Conservation (phyloP, 2,113 vertebrate genomes). For the Tapirus terrestris region DNA sequence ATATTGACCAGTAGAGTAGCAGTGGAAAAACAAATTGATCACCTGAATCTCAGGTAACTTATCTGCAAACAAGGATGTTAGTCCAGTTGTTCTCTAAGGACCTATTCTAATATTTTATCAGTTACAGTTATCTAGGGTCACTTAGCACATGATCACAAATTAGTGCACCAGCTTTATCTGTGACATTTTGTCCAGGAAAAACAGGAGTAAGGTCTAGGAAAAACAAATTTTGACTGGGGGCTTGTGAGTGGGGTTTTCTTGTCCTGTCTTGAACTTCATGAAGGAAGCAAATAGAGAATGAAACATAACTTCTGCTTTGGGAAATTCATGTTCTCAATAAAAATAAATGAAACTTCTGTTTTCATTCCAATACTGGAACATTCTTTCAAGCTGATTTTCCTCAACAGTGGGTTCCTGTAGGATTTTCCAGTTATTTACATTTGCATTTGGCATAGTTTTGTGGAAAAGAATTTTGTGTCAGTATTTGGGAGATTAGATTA, state of each 20-base stretch:
- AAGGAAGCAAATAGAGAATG: not conserved
- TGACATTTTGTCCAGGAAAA: not conserved
- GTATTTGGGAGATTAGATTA: not conserved
- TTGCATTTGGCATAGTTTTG: not conserved
- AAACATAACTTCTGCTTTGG: not conserved
- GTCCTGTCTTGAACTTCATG: not conserved
- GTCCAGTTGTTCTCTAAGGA: not conserved
- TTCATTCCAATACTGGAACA: not conserved
- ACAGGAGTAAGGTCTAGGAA: not conserved
- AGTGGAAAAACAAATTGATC: not conserved
- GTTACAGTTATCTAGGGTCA: not conserved
- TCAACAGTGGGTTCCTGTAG: not conserved
- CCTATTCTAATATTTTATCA: not conserved
- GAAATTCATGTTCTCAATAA: not conserved
- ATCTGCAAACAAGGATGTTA: not conserved
- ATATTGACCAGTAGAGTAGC: not conserved
- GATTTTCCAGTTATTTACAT: not conserved
- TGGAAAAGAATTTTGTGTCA: not conserved
- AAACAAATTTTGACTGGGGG: not conserved
- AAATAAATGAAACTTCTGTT: not conserved
- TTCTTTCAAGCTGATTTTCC: not conserved
- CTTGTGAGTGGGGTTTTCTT: fast-evolving
- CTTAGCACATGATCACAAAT: not conserved
- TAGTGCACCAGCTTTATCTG: fast-evolving
- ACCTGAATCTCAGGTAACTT: not conserved